These are phyloP conservation scores for Hylaeus anthracinus DNA, from an alignment of 1,140 invertebrate species.

Conservation along the genomic window DNA sequence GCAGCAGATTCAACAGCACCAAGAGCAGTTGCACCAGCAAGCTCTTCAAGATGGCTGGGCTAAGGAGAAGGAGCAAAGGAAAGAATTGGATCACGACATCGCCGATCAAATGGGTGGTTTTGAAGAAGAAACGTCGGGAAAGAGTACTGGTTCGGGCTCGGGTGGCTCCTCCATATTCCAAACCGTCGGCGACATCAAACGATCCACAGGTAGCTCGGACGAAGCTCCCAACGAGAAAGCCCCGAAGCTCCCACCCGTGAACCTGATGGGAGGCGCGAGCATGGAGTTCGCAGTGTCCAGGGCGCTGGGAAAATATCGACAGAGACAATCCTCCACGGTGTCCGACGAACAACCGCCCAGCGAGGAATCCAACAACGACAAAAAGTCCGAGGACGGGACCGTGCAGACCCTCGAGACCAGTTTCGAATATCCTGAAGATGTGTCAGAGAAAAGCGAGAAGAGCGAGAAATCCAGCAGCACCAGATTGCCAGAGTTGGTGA, in stretches of 20 bases:
- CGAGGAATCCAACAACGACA: constrained; percentile 80
- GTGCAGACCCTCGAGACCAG: constrained; percentile 67
- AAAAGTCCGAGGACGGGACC: constrained; percentile 68
- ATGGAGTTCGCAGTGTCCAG: constrained; percentile 92
- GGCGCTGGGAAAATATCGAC: constrained; percentile 90
- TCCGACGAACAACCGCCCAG: constrained; percentile 84
- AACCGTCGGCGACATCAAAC: constrained; percentile 87
- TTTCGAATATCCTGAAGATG: constrained; percentile 73
- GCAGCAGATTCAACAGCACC: constrained; percentile 76
- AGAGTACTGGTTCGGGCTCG: constrained; percentile 82
- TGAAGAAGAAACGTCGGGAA: constrained; percentile 84
- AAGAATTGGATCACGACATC: constrained; percentile 77
- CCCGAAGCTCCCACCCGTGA: constrained; percentile 82
- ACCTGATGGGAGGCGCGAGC: constrained; percentile 83
- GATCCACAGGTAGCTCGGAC: constrained; percentile 79
- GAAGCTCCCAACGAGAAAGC: constrained; percentile 81
- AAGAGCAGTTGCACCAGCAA: constrained; percentile 71
- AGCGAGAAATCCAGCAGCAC: constrained; percentile 72
- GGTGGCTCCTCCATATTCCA: constrained; percentile 86
- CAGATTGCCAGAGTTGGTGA: constrained; percentile 76
- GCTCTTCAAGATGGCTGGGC: constrained; percentile 71
- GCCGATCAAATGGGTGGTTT: constrained; percentile 81
- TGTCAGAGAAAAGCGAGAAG: constrained; percentile 73
- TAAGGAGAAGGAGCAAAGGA: constrained; percentile 70
- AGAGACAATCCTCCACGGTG: constrained; percentile 87